A percentile compares a stretch with the other conserved stretches of the same genome.
Evolutionary conservation across 2,888 invertebrate species (phyloP).

Genomic region (Synanthedon formicaeformis): DNA sequence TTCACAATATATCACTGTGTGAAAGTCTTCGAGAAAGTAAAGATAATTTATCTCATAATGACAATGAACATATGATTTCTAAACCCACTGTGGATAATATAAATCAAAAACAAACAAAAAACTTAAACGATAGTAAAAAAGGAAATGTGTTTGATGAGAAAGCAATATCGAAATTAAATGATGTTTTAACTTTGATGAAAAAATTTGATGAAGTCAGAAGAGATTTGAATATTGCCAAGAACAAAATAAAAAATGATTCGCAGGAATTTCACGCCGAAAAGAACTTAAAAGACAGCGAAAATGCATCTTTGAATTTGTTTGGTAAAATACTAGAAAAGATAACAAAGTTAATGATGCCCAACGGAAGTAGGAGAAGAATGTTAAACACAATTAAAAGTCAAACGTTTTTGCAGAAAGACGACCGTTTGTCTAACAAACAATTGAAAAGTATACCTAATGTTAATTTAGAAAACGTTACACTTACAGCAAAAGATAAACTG

Average conservation of each 20-base stretch:
- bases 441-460: constrained; percentile 26
- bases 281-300: constrained; percentile 20
- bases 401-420: constrained; percentile 18
- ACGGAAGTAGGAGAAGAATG: constrained; percentile 25
- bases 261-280: neutral
- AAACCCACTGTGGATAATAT: constrained; percentile 1
- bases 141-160: constrained; percentile 14
- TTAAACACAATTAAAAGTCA: constrained; percentile 22
- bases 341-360: constrained; percentile 42
- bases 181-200: constrained; percentile 37
- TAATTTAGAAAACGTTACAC: constrained; percentile 22
- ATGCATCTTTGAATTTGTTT: constrained; percentile 29
- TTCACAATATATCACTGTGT: constrained; percentile 40
- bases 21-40: constrained; percentile 27
- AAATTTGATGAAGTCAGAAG: constrained; percentile 40
- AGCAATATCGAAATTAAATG: constrained; percentile 36
- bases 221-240: constrained; percentile 22
- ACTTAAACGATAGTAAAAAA: constrained; percentile 4
- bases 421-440: constrained; percentile 18
- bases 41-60: constrained; percentile 6
- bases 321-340: constrained; percentile 43
- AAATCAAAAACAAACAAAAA: constrained; percentile 6
- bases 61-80: constrained; percentile 1
- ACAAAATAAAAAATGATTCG: constrained; percentile 5
- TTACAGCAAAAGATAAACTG: constrained; percentile 47